Evolutionary conservation across 2,113 vertebrate genomes (phyloP).

Genomic region (Rissa tridactyla): DNA sequence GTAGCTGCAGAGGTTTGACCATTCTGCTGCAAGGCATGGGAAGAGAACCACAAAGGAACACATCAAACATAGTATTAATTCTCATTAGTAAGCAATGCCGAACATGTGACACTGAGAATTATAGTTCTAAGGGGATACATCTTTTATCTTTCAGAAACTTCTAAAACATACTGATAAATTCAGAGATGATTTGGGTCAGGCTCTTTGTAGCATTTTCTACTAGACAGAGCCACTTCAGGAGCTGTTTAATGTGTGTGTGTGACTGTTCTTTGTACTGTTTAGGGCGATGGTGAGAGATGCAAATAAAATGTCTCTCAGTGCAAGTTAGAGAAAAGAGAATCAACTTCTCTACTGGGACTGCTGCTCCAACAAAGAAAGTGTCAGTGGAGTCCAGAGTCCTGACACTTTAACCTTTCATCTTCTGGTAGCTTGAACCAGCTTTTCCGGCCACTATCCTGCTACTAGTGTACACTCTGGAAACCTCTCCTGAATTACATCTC

Average conservation of each 20-base stretch:
- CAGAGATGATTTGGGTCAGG: not conserved
- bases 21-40: not conserved
- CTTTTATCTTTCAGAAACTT: slow-evolving; percentile 29
- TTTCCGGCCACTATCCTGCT: not conserved
- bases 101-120: not conserved
- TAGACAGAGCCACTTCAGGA: not conserved
- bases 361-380: not conserved
- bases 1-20: not conserved
- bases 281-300: not conserved
- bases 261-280: not conserved
- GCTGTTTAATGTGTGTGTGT: not conserved
- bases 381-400: not conserved
- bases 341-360: not conserved
- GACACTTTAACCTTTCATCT: not conserved
- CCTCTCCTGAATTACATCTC: not conserved
- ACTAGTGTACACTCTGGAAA: not conserved
- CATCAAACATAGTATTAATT: not conserved
- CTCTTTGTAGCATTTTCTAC: not conserved
- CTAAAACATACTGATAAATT: not conserved
- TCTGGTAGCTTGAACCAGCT: not conserved
- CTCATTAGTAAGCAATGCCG: not conserved
- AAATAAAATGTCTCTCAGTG: not conserved
- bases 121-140: not conserved
- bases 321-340: not conserved
- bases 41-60: not conserved